Evolutionary conservation across 1,140 invertebrate species (phyloP), one percentile per base, ranked within the genome.

Genomic region (Stratiolaelaps scimitus): DNA sequence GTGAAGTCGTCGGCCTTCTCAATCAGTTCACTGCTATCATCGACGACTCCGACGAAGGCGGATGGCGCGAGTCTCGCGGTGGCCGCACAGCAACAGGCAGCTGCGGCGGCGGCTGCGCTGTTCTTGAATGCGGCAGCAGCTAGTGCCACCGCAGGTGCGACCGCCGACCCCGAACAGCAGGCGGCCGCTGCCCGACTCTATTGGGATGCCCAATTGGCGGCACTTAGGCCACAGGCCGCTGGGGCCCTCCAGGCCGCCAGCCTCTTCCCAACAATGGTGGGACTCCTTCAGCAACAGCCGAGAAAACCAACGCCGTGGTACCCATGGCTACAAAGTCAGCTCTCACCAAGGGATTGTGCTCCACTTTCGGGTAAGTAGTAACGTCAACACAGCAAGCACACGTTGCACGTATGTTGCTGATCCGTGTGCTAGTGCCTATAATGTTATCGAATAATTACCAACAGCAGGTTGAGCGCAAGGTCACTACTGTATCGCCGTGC

Each of bases 171-270:
- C 26, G 53, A 60, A 20, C 53, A 60, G 53, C 53, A 60, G 20
- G 53, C 53, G 15, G 53, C 53, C 5, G 53, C 53, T 2, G 53
- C 53, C 2, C 53, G 53, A 29, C 20, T 60, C 26, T 60, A 60
- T 26, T 60, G 53, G 53, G 53, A 60, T 60, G 53, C 53, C 15
- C 53, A 60, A 26, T 60, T 60, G 23, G 53, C 53, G 15, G 53
- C 53, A 23, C 53, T 60, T 60, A 15, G 53, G 15, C 53, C 53
- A 17, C 53, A 60, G 23, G 34, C 26, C 34, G 53, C 53, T 20
- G 34, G 34, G 34, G 34, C 34, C 10, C 53, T 60, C 2, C 53
- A 60, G 20, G 53, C 53, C 1, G 53, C 53, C 4, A 60, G 53
- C 34, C 53, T 60, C 23, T 60, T 60, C 23, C 53, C 53, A 2